A percentile compares a stretch with the other conserved stretches of the same genome.
Conservation (phyloP, 2,888 invertebrate genomes). For the Plebejus melissa region DNA sequence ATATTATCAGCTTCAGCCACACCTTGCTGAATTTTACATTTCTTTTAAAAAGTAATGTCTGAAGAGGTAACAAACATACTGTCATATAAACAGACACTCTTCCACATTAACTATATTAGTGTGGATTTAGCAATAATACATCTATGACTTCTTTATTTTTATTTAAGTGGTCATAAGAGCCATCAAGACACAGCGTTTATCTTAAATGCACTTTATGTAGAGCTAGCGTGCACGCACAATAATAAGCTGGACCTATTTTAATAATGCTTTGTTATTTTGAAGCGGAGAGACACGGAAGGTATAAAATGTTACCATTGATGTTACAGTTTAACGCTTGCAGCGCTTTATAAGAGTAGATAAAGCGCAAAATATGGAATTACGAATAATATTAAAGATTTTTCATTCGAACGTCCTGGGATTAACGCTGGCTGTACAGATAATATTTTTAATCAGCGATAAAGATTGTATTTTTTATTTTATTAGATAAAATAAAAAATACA, state of each 20-base stretch:
- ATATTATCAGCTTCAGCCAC: too few relatives aligned
- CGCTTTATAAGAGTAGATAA: neutral
- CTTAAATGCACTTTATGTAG: slow-evolving; percentile 14
- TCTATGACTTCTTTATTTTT: slow-evolving; percentile 11
- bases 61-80: too few relatives aligned
- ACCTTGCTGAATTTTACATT: too few relatives aligned
- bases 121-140: neutral
- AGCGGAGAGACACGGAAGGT: neutral
- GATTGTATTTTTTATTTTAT: neutral
- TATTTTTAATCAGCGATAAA: neutral
- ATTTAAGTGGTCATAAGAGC: slow-evolving; percentile 14
- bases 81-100: too few relatives aligned
- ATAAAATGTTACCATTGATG: neutral
- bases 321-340: neutral
- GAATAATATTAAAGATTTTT: neutral
- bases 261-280: slow-evolving; percentile 2
- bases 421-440: neutral
- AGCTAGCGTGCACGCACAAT: neutral
- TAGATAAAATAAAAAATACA: too few relatives aligned
- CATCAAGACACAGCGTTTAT: slow-evolving; percentile 10
- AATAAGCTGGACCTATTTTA: slow-evolving; percentile 12
- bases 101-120: too few relatives aligned
- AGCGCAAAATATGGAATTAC: too few relatives aligned
- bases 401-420: neutral
- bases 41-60: too few relatives aligned